phyloP scores from a whole-genome alignment of 64 coral and sea anemone genomes.

The Stichodactyla mertensii region DNA sequence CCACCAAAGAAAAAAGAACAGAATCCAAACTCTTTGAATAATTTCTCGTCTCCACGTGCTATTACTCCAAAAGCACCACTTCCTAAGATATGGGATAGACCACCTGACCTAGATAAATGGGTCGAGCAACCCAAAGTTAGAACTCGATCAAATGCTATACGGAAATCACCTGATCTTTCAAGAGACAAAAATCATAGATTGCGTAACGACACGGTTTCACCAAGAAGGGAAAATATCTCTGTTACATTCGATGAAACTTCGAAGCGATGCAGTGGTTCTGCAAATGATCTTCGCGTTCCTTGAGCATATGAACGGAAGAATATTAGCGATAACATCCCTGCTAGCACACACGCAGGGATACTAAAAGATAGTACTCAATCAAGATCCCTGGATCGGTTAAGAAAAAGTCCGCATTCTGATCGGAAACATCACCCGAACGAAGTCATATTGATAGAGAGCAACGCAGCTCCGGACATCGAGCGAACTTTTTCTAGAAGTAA shows the following conservation, averaged over 20 bases:
- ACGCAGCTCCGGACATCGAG: background rate
- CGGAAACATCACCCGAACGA: background rate
- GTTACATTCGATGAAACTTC: slow-evolving; percentile 10
- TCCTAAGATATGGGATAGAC: slow-evolving; percentile 12
- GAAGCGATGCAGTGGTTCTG: background rate
- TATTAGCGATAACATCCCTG: background rate
- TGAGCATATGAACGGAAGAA: background rate
- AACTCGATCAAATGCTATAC: background rate
- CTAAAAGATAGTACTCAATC: slow-evolving; percentile 14
- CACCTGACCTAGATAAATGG: slow-evolving; percentile 6
- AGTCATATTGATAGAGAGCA: background rate
- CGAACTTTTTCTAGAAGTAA: slow-evolving; percentile 5
- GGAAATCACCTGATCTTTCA: background rate
- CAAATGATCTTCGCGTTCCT: slow-evolving; percentile 14
- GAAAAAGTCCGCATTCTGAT: background rate
- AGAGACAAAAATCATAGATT: slow-evolving; percentile 1
- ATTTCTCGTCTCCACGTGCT: background rate
- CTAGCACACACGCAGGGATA: background rate
- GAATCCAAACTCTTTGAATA: background rate
- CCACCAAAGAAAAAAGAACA: background rate
- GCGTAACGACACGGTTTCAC: background rate
- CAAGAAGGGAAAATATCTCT: background rate
- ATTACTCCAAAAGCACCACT: background rate
- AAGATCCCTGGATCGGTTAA: background rate
- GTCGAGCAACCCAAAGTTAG: background rate